These are phyloP conservation scores for Ichneumon xanthorius DNA, from an alignment of 2,888 invertebrate genomes.

Conservation along the genomic window DNA sequence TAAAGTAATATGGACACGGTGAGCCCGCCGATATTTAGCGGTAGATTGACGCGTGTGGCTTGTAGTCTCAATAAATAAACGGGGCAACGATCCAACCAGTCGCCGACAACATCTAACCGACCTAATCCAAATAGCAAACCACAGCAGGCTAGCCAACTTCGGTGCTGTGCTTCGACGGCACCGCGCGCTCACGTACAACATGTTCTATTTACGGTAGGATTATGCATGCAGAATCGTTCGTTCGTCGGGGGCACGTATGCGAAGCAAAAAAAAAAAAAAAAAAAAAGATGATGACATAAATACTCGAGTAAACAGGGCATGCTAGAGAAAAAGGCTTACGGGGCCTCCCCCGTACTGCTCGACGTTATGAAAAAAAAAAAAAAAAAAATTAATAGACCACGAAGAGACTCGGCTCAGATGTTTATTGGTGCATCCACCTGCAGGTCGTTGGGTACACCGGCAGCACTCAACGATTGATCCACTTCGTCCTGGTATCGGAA, in stretches of 20 bases:
- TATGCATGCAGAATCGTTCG: slow-evolving; percentile 10
- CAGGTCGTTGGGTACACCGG: slow-evolving; percentile 50
- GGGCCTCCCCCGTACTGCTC: neutral
- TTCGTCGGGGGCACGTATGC: neutral
- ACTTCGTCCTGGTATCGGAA: slow-evolving; percentile 64
- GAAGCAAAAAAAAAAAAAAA: slow-evolving; percentile 4
- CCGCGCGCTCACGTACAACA: neutral
- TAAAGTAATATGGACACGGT: neutral
- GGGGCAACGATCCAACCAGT: slow-evolving; percentile 16
- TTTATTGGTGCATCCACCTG: slow-evolving; percentile 64
- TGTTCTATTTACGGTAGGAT: slow-evolving; percentile 39
- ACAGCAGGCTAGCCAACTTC: neutral
- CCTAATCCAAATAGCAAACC: slow-evolving; percentile 22
- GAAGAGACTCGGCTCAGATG: slow-evolving; percentile 62
- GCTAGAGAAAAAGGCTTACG: slow-evolving; percentile 33
- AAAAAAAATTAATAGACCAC: slow-evolving; percentile 67
- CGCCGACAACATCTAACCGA: neutral
- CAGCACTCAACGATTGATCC: slow-evolving; percentile 35
- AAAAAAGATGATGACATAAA: neutral
- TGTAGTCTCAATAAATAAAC: slow-evolving; percentile 12
- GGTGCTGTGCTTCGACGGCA: neutral
- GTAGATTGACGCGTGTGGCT: slow-evolving; percentile 19
- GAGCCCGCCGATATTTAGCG: slow-evolving; percentile 46
- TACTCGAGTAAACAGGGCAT: slow-evolving; percentile 43
- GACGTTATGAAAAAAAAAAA: slow-evolving; percentile 39